Evolutionary conservation across 1,140 invertebrate genomes (phyloP).

Genomic region (Leguminivora glycinivorella): DNA sequence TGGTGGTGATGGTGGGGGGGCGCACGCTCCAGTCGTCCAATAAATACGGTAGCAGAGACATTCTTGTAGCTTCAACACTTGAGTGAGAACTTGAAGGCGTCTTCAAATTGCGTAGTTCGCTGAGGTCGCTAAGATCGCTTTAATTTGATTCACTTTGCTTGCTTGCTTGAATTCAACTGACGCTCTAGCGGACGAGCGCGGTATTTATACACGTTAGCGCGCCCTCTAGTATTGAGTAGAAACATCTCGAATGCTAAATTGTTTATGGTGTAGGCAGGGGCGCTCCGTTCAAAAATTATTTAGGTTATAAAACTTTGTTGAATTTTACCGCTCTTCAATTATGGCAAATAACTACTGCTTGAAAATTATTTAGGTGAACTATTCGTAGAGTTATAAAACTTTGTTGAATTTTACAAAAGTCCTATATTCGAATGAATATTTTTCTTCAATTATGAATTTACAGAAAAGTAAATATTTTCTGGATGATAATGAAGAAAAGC

Average conservation of each 20-base stretch:
- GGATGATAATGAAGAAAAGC: no score
- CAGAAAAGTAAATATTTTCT: no score
- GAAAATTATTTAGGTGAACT: no score
- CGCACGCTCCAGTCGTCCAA: conserved; percentile 52
- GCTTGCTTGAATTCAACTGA: conserved; percentile 37
- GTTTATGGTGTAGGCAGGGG: conserved; percentile 30
- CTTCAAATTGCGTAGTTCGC: conserved; percentile 29
- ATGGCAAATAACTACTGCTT: no score
- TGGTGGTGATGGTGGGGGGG: conserved; percentile 48
- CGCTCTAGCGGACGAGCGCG: neutral
- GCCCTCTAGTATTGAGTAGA: conserved; percentile 66
- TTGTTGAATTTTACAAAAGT: no score
- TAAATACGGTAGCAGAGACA: conserved; percentile 60
- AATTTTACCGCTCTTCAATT: no score
- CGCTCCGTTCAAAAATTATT: conserved; percentile 24
- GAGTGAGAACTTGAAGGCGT: conserved; percentile 12
- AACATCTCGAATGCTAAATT: conserved; percentile 45
- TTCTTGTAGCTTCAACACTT: conserved; percentile 28
- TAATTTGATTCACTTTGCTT: neutral
- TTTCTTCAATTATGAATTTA: no score
- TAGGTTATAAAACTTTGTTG: no score
- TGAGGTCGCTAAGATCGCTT: conserved; percentile 31
- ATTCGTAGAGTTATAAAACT: no score
- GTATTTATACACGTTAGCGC: conserved; percentile 48
- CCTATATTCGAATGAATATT: no score